Conservation (phyloP, 2,797 vertebrate species). For the Synaphobranchus kaupii region DNA sequence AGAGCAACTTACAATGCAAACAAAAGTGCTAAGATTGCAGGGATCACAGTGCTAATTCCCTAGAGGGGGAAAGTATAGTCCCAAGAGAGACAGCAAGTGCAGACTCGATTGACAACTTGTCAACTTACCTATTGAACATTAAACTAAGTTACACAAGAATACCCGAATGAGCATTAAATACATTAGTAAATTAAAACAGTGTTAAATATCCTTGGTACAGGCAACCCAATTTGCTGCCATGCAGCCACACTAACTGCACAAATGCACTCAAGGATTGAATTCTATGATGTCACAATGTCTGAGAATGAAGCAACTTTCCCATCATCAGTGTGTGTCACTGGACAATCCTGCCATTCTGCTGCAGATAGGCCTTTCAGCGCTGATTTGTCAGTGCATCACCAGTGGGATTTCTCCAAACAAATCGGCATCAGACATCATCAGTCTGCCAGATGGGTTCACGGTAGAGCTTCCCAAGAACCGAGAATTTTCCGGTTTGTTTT, state of each 20-base stretch:
- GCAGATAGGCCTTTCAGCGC: neutral
- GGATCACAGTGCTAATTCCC: neutral
- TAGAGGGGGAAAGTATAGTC: neutral
- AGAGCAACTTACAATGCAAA: no score
- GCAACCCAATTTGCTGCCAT: neutral
- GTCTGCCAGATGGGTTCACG: slow-evolving; percentile 46
- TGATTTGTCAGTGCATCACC: slow-evolving; percentile 36
- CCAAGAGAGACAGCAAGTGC: neutral
- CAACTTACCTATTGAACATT: neutral
- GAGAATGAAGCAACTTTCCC: slow-evolving; percentile 53
- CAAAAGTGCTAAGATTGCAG: no score
- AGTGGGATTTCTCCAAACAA: slow-evolving; percentile 42
- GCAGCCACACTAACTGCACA: neutral
- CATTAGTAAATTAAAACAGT: neutral
- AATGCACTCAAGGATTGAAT: neutral
- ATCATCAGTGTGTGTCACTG: neutral
- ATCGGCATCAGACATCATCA: slow-evolving; percentile 39
- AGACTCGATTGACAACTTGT: neutral
- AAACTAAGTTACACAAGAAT: neutral
- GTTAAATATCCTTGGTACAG: neutral
- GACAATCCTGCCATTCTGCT: slow-evolving; percentile 5
- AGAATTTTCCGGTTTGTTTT: slow-evolving; percentile 61
- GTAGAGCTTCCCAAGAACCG: slow-evolving; percentile 50
- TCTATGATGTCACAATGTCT: slow-evolving; percentile 40
- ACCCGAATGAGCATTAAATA: neutral